Base-by-base conservation (phyloP, 2,113 vertebrate species). In the Zeus faber region DNA sequence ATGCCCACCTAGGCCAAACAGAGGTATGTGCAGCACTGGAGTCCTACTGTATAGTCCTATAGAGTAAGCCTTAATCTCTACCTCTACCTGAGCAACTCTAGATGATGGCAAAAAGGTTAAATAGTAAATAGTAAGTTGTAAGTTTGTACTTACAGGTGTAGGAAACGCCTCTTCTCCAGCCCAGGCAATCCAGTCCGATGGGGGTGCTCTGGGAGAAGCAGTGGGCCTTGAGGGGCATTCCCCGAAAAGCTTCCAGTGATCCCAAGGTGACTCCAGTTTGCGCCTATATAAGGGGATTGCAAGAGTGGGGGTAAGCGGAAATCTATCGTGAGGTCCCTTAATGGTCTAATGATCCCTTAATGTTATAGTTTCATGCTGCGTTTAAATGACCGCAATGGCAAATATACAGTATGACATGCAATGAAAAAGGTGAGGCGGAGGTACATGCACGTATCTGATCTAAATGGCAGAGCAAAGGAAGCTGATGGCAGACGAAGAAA, bases 171-270 rank as follows among this genome's bases (percentile, higher is more conserved):
- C 72, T 70, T 1, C 75, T 85, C 85, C 90, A 88, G 61, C 89
- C 88, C 57, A 90, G 17, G 1, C 80, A 89, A 81, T 95, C 89
- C 49, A 97, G 80, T 52, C 89, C 90, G 0, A 83, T 79, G 0
- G 93, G 94, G 13, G 90, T 92, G 79, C 94, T 97, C 76, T 91
- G 91, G 24, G 93, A 95, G 77, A 92, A 89, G 0, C 81, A 64
- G 13, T 86, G 87, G 44, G 81, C 73, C 52, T 87, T 92, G 65
- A 90, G 77, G 0, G 81, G 74, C 29, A 83, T 81, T 9, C 77
- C 67, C 17, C 68, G 65, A 55, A 88, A 87, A 55, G 75, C 67
- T 53, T 80, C 69, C 31, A 81, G 50, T 47, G 84, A 70, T 1
- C 58, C 52, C 41, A 77, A 3, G 10, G 68, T 63, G 21, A 65